Conservation (phyloP, 2,113 vertebrate genomes). For the Lagopus muta region DNA sequence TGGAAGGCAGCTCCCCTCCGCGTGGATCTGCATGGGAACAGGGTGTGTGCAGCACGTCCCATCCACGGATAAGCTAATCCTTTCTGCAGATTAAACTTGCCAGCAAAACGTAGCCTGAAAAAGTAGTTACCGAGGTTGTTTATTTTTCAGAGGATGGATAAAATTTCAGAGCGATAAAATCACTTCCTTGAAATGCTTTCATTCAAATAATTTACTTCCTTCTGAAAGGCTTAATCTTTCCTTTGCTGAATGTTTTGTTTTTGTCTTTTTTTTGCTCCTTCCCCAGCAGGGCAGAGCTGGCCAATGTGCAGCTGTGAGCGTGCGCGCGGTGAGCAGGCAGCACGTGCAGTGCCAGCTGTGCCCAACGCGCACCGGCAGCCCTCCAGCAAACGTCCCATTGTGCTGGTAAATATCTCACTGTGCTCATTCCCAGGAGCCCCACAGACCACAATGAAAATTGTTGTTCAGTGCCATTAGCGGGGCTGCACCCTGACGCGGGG, state of each 20-base stretch:
- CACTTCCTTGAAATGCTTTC: constrained; percentile 20
- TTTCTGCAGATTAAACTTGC: constrained; percentile 55
- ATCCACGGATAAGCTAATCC: constrained; percentile 38
- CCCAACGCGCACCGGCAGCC: background rate
- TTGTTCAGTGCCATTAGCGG: background rate
- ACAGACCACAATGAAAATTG: background rate
- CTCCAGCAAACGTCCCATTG: constrained; percentile 13
- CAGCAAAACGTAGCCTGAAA: background rate
- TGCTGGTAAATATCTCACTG: constrained; percentile 43
- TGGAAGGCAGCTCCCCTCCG: background rate
- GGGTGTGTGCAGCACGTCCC: constrained; percentile 58
- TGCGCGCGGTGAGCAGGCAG: background rate
- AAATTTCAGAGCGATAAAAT: constrained; percentile 20
- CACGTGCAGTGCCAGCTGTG: constrained; percentile 49
- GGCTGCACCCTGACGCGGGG: background rate
- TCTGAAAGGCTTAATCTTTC: background rate
- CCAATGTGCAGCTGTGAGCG: background rate
- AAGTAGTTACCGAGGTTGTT: constrained; percentile 4
- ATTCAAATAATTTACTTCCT: constrained; percentile 18
- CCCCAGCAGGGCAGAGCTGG: background rate
- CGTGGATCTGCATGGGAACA: constrained; percentile 54
- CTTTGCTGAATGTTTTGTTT: background rate
- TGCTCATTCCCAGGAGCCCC: background rate
- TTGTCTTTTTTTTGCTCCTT: background rate
- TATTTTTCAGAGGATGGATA: background rate